Conservation (phyloP, 2,113 vertebrate species). For the Lasiurus borealis region DNA sequence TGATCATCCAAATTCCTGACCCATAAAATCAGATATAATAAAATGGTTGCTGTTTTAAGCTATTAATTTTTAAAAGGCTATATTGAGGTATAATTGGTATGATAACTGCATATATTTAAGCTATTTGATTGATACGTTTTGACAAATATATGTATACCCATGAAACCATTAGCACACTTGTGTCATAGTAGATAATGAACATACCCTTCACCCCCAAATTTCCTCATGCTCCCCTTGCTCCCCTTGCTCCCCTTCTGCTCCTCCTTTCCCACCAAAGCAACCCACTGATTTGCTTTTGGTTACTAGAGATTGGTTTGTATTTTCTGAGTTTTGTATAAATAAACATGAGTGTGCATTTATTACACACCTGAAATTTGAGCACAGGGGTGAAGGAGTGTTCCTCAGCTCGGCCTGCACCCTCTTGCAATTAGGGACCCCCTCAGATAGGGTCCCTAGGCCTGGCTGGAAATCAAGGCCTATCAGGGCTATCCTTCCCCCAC, state of each 20-base stretch:
- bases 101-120: not conserved
- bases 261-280: not conserved
- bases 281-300: not conserved
- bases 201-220: not conserved
- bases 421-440: no score
- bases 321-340: not conserved
- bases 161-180: not conserved
- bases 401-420: no score
- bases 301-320: not conserved
- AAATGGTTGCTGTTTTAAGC: not conserved
- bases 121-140: not conserved
- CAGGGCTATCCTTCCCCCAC: fast-evolving
- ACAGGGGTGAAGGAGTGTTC: no score
- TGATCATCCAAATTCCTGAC: not conserved
- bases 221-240: not conserved
- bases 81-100: not conserved
- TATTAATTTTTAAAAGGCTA: not conserved
- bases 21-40: not conserved
- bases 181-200: not conserved
- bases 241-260: not conserved
- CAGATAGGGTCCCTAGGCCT: no score
- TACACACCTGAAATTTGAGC: no score
- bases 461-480: no score
- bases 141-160: not conserved
- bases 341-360: not conserved